Conservation (phyloP, 2,113 vertebrate genomes). For the Xyliphius kryptos region DNA sequence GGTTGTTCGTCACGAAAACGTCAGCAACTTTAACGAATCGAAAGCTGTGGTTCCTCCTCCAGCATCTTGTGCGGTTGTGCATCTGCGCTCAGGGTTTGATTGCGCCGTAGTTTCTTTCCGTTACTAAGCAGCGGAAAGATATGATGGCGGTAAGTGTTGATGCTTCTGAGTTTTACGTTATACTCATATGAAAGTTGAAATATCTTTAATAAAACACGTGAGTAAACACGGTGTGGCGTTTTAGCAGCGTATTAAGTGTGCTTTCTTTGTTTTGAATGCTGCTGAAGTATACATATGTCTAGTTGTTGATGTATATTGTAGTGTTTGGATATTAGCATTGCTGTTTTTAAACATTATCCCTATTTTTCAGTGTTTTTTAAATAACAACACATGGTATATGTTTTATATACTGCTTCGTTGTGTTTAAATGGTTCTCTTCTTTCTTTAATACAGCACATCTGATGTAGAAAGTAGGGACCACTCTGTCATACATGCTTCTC, state of each 20-base stretch:
- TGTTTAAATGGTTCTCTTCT: background rate
- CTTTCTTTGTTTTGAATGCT: background rate
- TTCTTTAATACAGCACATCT: background rate
- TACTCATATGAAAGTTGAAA: background rate
- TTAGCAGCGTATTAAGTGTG: background rate
- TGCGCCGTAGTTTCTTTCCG: conserved; percentile 38
- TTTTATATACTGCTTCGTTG: background rate
- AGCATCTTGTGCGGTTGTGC: fast-evolving
- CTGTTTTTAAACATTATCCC: background rate
- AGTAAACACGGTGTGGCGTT: background rate
- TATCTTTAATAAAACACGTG: background rate
- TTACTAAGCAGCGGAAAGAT: conserved; percentile 56
- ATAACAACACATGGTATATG: background rate
- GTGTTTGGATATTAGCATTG: background rate
- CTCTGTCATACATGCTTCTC: background rate
- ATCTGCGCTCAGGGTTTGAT: conserved; percentile 10
- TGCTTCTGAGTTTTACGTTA: background rate
- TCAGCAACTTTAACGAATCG: background rate
- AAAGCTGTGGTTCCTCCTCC: background rate
- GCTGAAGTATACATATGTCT: background rate
- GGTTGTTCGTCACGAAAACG: background rate
- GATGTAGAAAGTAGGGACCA: background rate
- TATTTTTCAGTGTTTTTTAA: background rate
- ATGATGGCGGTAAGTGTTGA: conserved; percentile 20
- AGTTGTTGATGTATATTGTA: background rate